Base-by-base conservation (phyloP, 37 sponge, comb jelly and placozoan species). In the Diacarnus erythraeanus region DNA sequence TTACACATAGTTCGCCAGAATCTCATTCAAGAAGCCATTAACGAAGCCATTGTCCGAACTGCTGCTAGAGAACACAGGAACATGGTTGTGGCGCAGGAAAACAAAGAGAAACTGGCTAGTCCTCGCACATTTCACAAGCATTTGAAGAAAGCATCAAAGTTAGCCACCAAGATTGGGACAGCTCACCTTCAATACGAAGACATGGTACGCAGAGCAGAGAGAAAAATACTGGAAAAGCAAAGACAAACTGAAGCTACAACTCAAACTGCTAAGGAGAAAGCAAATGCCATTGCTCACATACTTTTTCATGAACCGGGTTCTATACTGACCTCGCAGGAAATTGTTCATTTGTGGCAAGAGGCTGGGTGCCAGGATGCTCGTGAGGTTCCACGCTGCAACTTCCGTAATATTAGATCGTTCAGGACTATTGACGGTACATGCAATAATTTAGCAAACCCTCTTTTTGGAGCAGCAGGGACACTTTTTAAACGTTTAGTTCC, bases 361-460 rank as follows among this genome's bases (percentile, higher is more conserved):
- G 76, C 44, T 23, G 88, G 72, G 1, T 75, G 81, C 30, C 23
- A 15, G 6, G 59, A 73, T 22, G 21, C 57, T 20, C 34, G 47
- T 0, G 20, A 61, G 0, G 74, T 68, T 29, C 86, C 75, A 17
- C 10, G 3, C 27, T 79, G 81, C 38, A 54, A 40, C 18, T 79
- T 71, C 30, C 64, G 70, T 2, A 69, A 47, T 41, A 29, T 57
- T 21, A n/a, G 23, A 42, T 38, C 3, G 3, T 80, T 58, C 47
- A 38, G 97, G 21, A 83, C 84, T 22, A 76, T 78, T 20, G 88
- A 96, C 51, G 97, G 94, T 0, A 87, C 91, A 21, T 97, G 97
- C 60, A 97, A 97, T 77, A 97, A 97, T 60, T 57, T 84, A 1
- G 56, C 42, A 0, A 78, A 84, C 57, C 94, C 92, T 6, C 51